Evolutionary conservation across 2,113 vertebrate genomes (phyloP).

Genomic region (Hucho hucho): DNA sequence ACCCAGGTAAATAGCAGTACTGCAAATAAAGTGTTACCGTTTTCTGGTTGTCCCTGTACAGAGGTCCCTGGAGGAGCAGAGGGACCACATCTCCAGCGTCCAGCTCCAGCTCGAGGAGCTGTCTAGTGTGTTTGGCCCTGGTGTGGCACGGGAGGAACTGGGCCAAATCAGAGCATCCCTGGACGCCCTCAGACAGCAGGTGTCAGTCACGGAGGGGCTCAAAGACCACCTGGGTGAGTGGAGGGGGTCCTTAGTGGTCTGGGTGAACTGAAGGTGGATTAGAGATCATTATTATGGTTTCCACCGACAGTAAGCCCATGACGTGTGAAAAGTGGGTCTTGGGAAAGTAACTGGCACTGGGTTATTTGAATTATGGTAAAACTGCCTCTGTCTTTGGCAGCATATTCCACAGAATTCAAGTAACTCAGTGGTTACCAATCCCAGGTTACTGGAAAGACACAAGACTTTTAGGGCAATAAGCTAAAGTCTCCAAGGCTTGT

Average conservation of each 20-base stretch:
- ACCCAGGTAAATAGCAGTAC: too few species aligned
- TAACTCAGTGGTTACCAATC: too few species aligned
- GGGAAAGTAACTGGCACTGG: too few species aligned
- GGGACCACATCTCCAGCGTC: slow-evolving; percentile 42
- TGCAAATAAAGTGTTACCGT: not conserved
- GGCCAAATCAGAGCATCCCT: slow-evolving; percentile 38
- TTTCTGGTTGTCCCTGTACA: slow-evolving; percentile 11
- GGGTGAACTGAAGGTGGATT: too few species aligned
- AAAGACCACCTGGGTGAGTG: slow-evolving; percentile 51
- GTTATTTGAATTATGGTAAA: too few species aligned
- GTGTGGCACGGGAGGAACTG: slow-evolving; percentile 38
- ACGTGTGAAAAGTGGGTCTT: too few species aligned
- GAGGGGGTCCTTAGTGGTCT: not conserved
- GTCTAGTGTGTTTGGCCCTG: slow-evolving; percentile 35
- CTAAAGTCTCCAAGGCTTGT: not conserved
- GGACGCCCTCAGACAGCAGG: slow-evolving; percentile 52
- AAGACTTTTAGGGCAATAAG: not conserved
- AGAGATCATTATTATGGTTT: too few species aligned
- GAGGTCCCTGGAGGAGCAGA: slow-evolving; percentile 55
- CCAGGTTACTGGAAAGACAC: too few species aligned
- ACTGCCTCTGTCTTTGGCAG: too few species aligned
- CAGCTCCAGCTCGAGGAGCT: slow-evolving; percentile 48
- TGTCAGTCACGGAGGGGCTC: slow-evolving; percentile 49
- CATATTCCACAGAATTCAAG: too few species aligned
- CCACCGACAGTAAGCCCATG: too few species aligned